Base-by-base conservation (phyloP, 1,140 invertebrate genomes). In the Anastrepha ludens region DNA sequence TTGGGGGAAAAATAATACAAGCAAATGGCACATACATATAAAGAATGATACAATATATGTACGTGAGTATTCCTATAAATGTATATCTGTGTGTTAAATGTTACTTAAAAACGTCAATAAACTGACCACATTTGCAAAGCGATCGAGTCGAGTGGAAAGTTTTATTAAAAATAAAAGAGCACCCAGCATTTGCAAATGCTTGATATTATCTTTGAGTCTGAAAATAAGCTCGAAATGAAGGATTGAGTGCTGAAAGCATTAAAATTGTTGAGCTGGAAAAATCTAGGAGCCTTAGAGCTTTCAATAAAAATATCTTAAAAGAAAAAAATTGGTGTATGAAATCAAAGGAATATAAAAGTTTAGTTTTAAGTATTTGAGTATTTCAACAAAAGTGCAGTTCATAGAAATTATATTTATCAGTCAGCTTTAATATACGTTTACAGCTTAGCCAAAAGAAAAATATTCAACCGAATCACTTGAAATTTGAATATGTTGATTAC, bases 171-270 rank as follows among this genome's bases (percentile, higher is more conserved):
- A 41, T 13, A 20, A 0, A 41, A 8, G 29, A 11, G 4, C 13
- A 20, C 65, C 39, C 39, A 39, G 29, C 20, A 67, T 67, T 67
- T 39, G 65, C 9, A 11, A 67, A 67, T 67, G 65, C 39, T 67
- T 67, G 65, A 41, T 67, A 13, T 9, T 39, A 67, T 39, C 65
- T 67, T 67, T 6, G 3, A 9, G 39, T 39, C 29, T 67, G 65
- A 67, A 67, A 67, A 67, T 67, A 67, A 41, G 29, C 65, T 67
- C 65, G 65, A 67, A 67, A 67, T 67, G 65, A 67, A 67, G 7
- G 20, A 29, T 65, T 65, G 29, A 20, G 29, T 3, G 29, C 65
- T 29, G 39, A 3, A 39, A 29, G 65, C 65, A 39, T n/a, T 29
- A 3, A 67, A 67, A 67, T 67, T 67, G 65, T 67, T 67, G 65